Evolutionary conservation across 1,140 invertebrate genomes (phyloP).

Genomic region (Tetramorium simillimum): DNA sequence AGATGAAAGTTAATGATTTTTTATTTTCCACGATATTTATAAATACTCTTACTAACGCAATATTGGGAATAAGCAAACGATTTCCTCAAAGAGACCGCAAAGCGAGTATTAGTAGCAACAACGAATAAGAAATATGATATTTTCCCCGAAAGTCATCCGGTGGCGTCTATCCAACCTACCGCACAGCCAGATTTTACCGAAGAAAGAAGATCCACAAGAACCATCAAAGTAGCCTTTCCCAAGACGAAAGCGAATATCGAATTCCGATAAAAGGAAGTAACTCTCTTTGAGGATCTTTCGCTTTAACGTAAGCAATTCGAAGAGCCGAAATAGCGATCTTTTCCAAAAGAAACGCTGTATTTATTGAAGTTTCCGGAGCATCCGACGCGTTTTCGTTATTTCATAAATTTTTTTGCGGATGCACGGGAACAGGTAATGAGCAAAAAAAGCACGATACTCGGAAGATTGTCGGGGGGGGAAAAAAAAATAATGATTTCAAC

Average conservation of each 20-base stretch:
- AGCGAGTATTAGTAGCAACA: constrained; percentile 61
- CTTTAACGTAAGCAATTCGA: constrained; percentile 72
- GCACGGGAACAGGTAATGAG: constrained; percentile 5
- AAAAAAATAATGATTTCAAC: constrained; percentile 69
- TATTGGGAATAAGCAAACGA: constrained; percentile 19
- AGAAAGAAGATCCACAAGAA: constrained; percentile 67
- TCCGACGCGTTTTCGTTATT: constrained; percentile 25
- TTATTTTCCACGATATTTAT: constrained; percentile 60
- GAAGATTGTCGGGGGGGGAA: not conserved
- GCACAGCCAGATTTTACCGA: constrained; percentile 56
- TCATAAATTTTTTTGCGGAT: constrained; percentile 3
- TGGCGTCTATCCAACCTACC: constrained; percentile 51
- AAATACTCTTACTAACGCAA: constrained; percentile 21
- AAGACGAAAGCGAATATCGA: constrained; percentile 75
- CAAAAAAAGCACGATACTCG: constrained; percentile 6
- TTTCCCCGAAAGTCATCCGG: constrained; percentile 38
- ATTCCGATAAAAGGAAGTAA: constrained; percentile 78
- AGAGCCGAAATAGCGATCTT: constrained; percentile 60
- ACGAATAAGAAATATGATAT: constrained; percentile 53
- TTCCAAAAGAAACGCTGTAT: constrained; percentile 33
- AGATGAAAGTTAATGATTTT: constrained; percentile 65
- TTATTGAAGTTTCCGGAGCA: constrained; percentile 13
- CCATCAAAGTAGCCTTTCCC: constrained; percentile 69
- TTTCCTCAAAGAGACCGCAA: constrained; percentile 33
- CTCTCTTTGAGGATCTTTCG: constrained; percentile 75